These are phyloP conservation scores for Beaufortia kweichowensis DNA, from an alignment of 2,113 vertebrate species.

Conservation along the genomic window DNA sequence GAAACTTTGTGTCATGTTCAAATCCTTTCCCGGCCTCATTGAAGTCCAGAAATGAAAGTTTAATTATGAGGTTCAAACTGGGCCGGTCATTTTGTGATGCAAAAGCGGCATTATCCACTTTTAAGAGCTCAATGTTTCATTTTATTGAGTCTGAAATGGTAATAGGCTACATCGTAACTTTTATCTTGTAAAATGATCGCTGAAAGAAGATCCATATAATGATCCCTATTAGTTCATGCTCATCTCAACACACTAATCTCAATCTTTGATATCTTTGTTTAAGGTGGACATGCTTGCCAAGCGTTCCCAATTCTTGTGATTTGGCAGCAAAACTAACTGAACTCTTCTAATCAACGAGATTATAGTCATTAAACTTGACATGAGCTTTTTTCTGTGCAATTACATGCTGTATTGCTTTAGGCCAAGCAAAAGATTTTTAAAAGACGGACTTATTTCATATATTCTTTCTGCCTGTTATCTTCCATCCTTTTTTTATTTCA, in stretches of 20 bases:
- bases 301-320: not conserved
- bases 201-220: constrained; percentile 1
- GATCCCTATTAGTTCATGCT: not conserved
- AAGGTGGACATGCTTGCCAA: constrained; percentile 17
- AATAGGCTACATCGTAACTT: not conserved
- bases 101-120: not conserved
- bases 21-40: not conserved
- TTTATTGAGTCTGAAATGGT: not conserved
- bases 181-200: not conserved
- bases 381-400: not conserved
- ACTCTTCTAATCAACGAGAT: constrained; percentile 15
- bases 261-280: constrained; percentile 12
- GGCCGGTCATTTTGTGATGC: not conserved
- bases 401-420: not conserved
- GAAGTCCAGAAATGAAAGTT: not conserved
- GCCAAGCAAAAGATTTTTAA: not conserved
- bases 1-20: not conserved
- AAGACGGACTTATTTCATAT: not conserved
- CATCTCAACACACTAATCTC: not conserved
- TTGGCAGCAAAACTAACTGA: not conserved
- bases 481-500: not conserved
- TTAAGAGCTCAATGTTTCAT: constrained; percentile 1
- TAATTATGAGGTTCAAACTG: constrained; percentile 6
- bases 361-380: not conserved
- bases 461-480: not conserved